Evolutionary conservation across 64 coral and sea anemone species (phyloP).

Genomic region (Astreopora myriophthalma): DNA sequence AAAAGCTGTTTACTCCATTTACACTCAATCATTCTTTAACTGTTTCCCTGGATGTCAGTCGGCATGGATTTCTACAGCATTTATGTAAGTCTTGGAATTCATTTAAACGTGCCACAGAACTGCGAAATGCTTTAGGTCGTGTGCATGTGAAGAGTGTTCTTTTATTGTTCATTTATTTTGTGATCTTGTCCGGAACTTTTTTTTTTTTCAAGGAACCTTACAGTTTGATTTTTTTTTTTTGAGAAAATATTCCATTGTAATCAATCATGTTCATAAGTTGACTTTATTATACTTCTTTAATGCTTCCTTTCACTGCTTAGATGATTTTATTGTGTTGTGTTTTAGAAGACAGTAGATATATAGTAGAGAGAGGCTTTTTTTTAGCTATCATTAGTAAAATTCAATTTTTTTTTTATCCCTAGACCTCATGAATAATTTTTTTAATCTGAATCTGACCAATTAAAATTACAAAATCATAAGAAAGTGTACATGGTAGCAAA

Average conservation of each 20-base stretch:
- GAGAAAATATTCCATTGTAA: too few species aligned
- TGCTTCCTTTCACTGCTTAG: not conserved
- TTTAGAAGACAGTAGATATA: too few species aligned
- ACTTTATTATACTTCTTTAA: too few species aligned
- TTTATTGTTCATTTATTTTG: not conserved
- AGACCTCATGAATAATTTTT: not conserved
- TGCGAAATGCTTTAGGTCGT: not conserved
- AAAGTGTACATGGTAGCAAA: not conserved
- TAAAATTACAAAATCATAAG: not conserved
- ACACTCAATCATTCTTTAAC: not conserved
- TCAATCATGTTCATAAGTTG: too few species aligned
- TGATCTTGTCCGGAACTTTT: too few species aligned
- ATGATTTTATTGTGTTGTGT: not conserved
- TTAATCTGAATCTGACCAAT: not conserved
- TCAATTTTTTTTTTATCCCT: not conserved
- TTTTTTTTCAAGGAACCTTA: too few species aligned
- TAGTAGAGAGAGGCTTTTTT: not conserved
- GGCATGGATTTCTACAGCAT: conserved; percentile 32
- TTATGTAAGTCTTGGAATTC: not conserved
- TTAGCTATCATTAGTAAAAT: not conserved
- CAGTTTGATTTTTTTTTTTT: too few species aligned
- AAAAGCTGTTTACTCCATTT: not conserved
- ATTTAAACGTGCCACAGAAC: too few species aligned
- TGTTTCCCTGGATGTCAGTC: not conserved
- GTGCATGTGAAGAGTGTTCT: not conserved